These are phyloP conservation scores for Solenopsis invicta DNA, from an alignment of 1,140 invertebrate genomes.

Conservation along the genomic window DNA sequence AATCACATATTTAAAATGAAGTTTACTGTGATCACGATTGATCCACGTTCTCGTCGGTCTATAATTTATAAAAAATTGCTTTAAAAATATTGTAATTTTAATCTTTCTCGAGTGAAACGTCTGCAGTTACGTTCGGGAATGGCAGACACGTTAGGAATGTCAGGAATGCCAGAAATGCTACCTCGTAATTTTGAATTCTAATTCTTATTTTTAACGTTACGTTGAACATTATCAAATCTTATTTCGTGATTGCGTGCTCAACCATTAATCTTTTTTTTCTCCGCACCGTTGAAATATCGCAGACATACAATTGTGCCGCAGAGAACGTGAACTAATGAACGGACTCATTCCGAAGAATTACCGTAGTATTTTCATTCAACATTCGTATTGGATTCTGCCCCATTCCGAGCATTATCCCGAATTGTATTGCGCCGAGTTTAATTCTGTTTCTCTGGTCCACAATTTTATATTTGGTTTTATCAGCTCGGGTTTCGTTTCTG, in stretches of 20 bases:
- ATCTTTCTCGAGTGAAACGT: neutral
- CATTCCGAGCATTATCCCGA: slow-evolving; percentile 31
- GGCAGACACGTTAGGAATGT: slow-evolving; percentile 10
- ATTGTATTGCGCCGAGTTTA: slow-evolving; percentile 40
- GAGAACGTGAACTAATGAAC: slow-evolving; percentile 26
- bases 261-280: neutral
- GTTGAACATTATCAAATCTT: slow-evolving; percentile 7
- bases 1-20: neutral
- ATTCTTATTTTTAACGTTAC: neutral
- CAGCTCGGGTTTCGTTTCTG: neutral
- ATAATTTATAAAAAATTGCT: neutral
- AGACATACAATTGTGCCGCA: neutral
- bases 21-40: neutral
- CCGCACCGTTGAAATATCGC: neutral
- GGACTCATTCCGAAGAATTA: slow-evolving; percentile 9
- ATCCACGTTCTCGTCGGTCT: neutral
- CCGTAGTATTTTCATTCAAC: slow-evolving; percentile 41
- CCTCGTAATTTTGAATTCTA: slow-evolving; percentile 6
- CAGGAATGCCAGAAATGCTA: neutral
- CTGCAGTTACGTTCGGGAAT: neutral
- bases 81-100: neutral
- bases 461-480: slow-evolving; percentile 10
- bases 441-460: slow-evolving; percentile 5
- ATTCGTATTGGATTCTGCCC: slow-evolving; percentile 19
- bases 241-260: neutral